Evolutionary conservation across 2,888 invertebrate genomes (phyloP).

Genomic region (Drosophila paracracens): DNA sequence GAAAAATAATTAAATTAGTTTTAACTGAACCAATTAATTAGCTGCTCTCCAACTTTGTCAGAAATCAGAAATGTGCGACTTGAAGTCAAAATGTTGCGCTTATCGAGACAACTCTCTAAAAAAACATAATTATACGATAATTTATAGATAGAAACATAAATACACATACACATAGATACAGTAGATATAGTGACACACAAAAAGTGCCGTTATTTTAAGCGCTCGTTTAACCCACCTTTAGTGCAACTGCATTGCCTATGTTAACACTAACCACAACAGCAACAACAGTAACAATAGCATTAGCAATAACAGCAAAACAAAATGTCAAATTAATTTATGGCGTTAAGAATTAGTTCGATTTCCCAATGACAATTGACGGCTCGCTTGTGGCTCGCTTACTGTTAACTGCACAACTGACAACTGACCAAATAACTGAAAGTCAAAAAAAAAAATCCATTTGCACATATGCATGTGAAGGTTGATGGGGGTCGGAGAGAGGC

Average conservation of each 20-base stretch:
- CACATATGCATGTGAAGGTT: background rate
- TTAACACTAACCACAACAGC: conserved; percentile 10
- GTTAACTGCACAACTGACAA: conserved; percentile 29
- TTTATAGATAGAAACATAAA: background rate
- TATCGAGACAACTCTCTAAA: background rate
- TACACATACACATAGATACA: background rate
- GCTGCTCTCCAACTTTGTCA: background rate
- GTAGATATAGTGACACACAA: conserved; percentile 10
- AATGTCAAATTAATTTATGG: conserved; percentile 76
- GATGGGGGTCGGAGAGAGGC: background rate
- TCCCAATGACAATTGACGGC: conserved; percentile 40
- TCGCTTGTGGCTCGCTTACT: conserved; percentile 35
- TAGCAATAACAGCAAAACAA: conserved; percentile 59
- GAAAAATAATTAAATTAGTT: background rate
- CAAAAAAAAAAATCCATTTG: conserved; percentile 10
- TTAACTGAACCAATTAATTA: background rate
- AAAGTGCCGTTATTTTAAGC: conserved; percentile 34
- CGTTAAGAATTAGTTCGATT: conserved; percentile 58
- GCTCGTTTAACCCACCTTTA: conserved; percentile 27
- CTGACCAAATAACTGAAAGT: conserved; percentile 38
- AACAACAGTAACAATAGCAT: conserved; percentile 6
- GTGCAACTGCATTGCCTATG: conserved; percentile 12
- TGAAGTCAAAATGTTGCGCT: background rate
- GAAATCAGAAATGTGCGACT: background rate
- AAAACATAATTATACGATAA: background rate